These are phyloP conservation scores for Myzus persicae DNA, from an alignment of 1,140 invertebrate species.

Conservation along the genomic window DNA sequence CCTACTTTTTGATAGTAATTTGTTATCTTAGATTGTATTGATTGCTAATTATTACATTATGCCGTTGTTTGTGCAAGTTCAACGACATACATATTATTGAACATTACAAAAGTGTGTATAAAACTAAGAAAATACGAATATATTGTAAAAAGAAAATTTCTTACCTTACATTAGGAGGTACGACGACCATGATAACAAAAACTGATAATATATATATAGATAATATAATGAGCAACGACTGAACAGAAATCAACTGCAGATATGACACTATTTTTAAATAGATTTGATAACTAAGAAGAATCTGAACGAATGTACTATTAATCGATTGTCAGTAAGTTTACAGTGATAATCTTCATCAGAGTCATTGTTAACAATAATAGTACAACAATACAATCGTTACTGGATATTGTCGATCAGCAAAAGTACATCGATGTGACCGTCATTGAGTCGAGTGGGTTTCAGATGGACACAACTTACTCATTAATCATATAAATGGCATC, in stretches of 20 bases:
- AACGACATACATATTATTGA: no score
- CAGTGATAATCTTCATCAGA: neutral
- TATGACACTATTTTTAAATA: neutral
- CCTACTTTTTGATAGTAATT: no score
- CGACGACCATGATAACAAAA: no score
- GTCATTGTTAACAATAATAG: neutral
- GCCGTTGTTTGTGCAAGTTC: no score
- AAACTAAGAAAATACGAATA: no score
- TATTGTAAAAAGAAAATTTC: neutral
- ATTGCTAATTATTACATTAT: no score
- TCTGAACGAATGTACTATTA: neutral
- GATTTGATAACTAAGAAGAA: neutral
- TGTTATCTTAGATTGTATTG: no score
- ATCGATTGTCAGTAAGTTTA: no score
- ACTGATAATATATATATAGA: no score
- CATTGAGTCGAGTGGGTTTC: neutral
- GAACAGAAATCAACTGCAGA: neutral
- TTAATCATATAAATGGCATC: neutral
- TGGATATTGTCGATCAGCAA: neutral
- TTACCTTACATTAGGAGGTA: neutral
- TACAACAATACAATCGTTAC: neutral
- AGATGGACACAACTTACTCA: neutral
- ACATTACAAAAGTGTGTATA: no score
- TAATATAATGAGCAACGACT: neutral
- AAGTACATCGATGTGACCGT: neutral